Evolutionary conservation across 2,888 invertebrate species (phyloP).

Genomic region (Iphiclides podalirius): DNA sequence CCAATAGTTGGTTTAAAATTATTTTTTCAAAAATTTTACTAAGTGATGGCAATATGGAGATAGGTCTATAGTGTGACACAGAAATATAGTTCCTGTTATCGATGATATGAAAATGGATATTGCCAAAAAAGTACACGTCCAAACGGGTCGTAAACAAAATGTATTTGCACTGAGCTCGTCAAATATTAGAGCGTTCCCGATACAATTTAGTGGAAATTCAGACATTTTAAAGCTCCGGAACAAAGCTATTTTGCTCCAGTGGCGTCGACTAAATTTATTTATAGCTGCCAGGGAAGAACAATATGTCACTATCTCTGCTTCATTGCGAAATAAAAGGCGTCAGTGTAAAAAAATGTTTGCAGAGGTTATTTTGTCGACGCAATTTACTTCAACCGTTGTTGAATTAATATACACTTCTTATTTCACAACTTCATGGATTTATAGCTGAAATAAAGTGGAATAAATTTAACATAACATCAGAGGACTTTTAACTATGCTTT

Average conservation of each 20-base stretch:
- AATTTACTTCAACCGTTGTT: conserved; percentile 8
- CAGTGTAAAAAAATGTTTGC: conserved; percentile 19
- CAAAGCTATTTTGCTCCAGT: conserved; percentile 22
- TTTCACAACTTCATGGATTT: neutral
- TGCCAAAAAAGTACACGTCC: too few species aligned
- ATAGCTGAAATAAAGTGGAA: too few species aligned
- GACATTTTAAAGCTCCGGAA: conserved; percentile 19
- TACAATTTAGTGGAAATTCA: conserved; percentile 11
- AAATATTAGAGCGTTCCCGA: neutral
- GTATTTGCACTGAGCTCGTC: neutral
- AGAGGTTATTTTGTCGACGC: conserved; percentile 19
- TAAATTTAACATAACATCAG: too few species aligned
- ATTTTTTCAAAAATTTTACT: too few species aligned
- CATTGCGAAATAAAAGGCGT: conserved; percentile 19
- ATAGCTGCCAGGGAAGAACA: conserved; percentile 21
- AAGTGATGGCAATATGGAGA: too few species aligned
- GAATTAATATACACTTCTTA: conserved; percentile 5
- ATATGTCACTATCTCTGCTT: conserved; percentile 24
- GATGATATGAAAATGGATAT: too few species aligned
- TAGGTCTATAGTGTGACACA: too few species aligned
- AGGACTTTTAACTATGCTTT: too few species aligned
- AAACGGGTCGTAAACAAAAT: neutral
- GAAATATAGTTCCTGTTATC: too few species aligned
- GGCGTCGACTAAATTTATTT: conserved; percentile 24
- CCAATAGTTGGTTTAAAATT: too few species aligned